Base-by-base conservation (phyloP, 1,140 invertebrate genomes). In the Grapholita molesta region DNA sequence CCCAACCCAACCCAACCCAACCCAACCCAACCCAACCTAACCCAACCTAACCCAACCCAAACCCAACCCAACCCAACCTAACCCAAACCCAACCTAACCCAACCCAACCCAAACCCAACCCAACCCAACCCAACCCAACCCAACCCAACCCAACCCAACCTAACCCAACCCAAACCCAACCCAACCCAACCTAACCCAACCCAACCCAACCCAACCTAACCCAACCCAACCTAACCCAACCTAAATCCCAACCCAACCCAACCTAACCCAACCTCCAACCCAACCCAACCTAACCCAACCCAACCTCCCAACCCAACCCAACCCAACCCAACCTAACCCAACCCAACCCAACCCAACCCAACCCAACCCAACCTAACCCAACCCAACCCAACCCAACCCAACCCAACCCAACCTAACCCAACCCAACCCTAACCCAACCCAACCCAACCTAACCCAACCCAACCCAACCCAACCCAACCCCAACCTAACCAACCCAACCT, bases 331-430 rank as follows among this genome's bases (percentile, higher is more conserved):
- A 71, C 32, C 32, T 33, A 72, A 11, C 72, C 33, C 15, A 74
- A 74, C 55, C 42, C 66, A 73, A 73, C 71, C 71, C 73, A 73
- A 70, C 71, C 81, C 64, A 89, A 82, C 55, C 77, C 72, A 67
- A 38, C 48, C 24, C 18, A 30, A 67, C 48, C 3, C 21, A 67
- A 55, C 61, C 18, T 64, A 64, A 64, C 61, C 61, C 24, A 64
- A 64, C 61, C 61, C 24, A 64, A 64, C 61, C 61, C 24, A 64
- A 64, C 15, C 61, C 24, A 64, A 64, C 61, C 61, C 24, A 64
- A 64, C 61, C 18, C 24, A 28, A 64, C 61, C 25, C 7, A 64
- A 64, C 15, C 61, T 64, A 64, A n/a, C n/a, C n/a, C n/a, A n/a
- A n/a, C n/a, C n/a, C n/a, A n/a, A n/a, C n/a, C n/a, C n/a, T n/a